Percentiles rank a stretch among this genome's conserved stretches.
These are phyloP conservation scores for Brenthis hecate DNA, from an alignment of 2,888 invertebrate genomes.

Conservation along the genomic window DNA sequence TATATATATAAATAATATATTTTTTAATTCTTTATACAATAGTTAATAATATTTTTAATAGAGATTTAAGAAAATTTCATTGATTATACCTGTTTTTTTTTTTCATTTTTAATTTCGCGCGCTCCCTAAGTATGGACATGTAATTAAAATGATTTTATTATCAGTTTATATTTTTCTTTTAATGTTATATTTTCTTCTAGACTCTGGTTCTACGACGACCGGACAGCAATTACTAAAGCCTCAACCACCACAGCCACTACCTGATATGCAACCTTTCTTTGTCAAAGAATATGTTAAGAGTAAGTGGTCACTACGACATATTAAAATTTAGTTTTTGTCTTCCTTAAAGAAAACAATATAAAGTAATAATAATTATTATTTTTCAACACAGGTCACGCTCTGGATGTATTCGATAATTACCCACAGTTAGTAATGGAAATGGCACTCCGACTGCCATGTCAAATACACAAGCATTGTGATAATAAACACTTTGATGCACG, in stretches of 20 bases:
- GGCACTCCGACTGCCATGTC: slow-evolving; percentile 95
- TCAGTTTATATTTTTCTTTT: too few relatives aligned
- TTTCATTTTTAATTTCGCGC: too few relatives aligned
- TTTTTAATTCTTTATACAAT: too few relatives aligned
- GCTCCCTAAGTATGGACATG: too few relatives aligned
- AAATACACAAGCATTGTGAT: slow-evolving; percentile 92
- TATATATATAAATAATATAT: too few relatives aligned
- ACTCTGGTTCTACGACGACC: slow-evolving; percentile 65
- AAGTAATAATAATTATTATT: not conserved
- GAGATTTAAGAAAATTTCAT: too few relatives aligned
- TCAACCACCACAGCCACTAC: slow-evolving; percentile 89
- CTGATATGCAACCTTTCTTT: slow-evolving; percentile 98
- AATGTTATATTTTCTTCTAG: slow-evolving; percentile 44
- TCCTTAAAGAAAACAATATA: not conserved
- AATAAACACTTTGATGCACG: slow-evolving; percentile 82
- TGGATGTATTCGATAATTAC: slow-evolving; percentile 96
- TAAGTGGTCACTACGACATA: slow-evolving; percentile 47
- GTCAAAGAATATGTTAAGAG: slow-evolving; percentile 94
- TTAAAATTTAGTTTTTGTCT: not conserved
- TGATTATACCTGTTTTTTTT: too few relatives aligned
- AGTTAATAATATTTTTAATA: too few relatives aligned
- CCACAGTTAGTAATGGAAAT: slow-evolving; percentile 97
- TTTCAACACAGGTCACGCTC: slow-evolving; percentile 85
- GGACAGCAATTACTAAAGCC: slow-evolving; percentile 90
- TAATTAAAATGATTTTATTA: too few relatives aligned